Evolutionary conservation across 2,797 vertebrate genomes (phyloP), one percentile per base, ranked within the genome.

Genomic region (Glyptemys insculpta): DNA sequence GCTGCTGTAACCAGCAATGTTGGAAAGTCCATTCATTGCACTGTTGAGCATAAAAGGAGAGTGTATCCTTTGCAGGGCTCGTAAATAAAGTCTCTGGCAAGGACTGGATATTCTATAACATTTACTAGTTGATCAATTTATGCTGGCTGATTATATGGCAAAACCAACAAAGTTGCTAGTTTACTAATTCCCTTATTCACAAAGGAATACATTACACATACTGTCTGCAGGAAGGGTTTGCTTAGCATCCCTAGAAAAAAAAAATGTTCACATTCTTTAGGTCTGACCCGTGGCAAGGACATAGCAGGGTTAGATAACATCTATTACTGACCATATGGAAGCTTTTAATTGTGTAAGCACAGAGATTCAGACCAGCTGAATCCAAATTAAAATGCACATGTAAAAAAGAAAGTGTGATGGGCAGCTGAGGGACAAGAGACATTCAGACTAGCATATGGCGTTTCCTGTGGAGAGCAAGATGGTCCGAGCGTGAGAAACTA

Each of bases 401-500:
- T 98, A 98, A 92, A 98, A 91, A 98, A 98, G 96, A n/a, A 87
- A 79, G 27, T 15, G 83, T 91, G 93, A 86, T 56, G 83, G 88
- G 78, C 50, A 90, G 87, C 90, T 54, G 91, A 89, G 87, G 93
- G 95, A 79, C 31, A 86, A 81, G 96, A 88, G 87, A 94, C 54
- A 16, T 96, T 99, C 98, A 99, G 91, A 99, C 99, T 81, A 99
- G 98, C 97, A 99, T 99, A 98, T 99, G 99, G 97, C 99, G 99
- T 85, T 99, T 99, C 98, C 99, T 99, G 98, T 99, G 99, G 34
- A 99, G 99, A 94, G 99, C 99, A 85, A 99, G 99, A 93, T 99
- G 99, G 98, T 99, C 99, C 0, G 99, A 99, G 25, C 99, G 99
- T 44, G 99, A 99, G 98, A 99, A 99, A 98, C 99, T 99, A 80